phyloP scores from a whole-genome alignment of 2,888 invertebrate species.

The Phorcus lineatus region DNA sequence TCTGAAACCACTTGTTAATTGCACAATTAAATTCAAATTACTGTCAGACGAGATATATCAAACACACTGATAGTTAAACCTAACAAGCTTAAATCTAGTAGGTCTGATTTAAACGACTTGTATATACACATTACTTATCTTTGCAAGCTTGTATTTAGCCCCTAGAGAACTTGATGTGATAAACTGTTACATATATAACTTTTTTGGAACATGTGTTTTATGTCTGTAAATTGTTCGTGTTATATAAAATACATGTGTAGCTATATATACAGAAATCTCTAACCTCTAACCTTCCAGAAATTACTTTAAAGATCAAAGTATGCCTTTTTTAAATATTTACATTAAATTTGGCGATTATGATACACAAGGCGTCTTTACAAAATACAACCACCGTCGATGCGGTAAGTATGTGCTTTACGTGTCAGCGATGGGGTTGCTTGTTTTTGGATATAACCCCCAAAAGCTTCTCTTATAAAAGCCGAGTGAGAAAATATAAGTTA shows the following conservation, averaged over 20 bases:
- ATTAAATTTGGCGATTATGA: conserved; percentile 1
- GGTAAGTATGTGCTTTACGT: not conserved
- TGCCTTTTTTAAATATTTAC: conserved; percentile 1
- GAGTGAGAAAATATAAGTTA: conserved; percentile 13
- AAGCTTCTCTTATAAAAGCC: not conserved
- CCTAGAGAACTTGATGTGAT: no score
- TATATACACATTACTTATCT: no score
- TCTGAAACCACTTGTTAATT: no score
- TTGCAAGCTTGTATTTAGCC: no score
- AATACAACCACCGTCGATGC: not conserved
- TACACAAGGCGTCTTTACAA: not conserved
- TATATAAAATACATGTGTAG: not conserved
- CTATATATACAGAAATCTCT: not conserved
- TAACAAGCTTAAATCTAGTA: no score
- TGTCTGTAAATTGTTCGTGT: no score
- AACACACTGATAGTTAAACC: no score
- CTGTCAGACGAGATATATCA: no score
- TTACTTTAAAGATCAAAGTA: conserved; percentile 13
- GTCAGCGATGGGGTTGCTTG: not conserved
- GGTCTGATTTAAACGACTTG: no score
- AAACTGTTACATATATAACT: no score
- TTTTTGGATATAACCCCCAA: not conserved
- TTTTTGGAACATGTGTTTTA: no score
- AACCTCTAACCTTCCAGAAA: not conserved
- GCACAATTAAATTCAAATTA: no score